Evolutionary conservation across 1,140 invertebrate genomes (phyloP), one percentile per base, ranked within the genome.

Genomic region (Trypoxylus dichotomus): DNA sequence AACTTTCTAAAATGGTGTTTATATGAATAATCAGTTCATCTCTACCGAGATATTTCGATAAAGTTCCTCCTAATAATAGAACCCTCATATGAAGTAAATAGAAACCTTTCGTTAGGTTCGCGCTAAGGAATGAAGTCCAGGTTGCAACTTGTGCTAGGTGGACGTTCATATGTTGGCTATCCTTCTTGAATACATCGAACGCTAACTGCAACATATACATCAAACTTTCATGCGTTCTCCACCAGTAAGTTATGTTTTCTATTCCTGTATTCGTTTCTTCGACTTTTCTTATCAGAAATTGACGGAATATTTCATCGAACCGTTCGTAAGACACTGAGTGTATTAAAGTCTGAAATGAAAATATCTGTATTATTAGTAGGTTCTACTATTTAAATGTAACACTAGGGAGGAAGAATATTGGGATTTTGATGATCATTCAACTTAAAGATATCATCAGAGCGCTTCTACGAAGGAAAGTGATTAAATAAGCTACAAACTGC

Each of bases 301-400:
- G 27, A 2, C 25, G 13, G 27, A 73, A 37, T 73, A 42, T 42
- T 37, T 32, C 29, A 21, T 37, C 32, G 8, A 37, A 73, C 5
- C 37, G 25, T 13, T 73, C 37, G 7, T 73, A 19, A 13, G 71
- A 42, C 11, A 73, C 71, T 10, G 71, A 37, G 13, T 37, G n/a
- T 15, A 73, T 42, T 42, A 73, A 73, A 21, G 71, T 73, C 71
- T 73, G n/a, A 73, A 73, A 73, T 29, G 21, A 6, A 68, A 27
- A 11, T 15, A 68, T 68, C 19, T n/a, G 2, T 27, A 29, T n/a
- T n/a, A n/a, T n/a, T n/a, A n/a, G n/a, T n/a, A n/a, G n/a, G n/a
- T n/a, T n/a, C n/a, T n/a, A n/a, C n/a, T n/a, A n/a, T n/a, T n/a
- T n/a, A n/a, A n/a, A n/a, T n/a, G n/a, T n/a, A n/a, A n/a, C n/a